These are phyloP conservation scores for Erebia ligea DNA, from an alignment of 2,888 invertebrate genomes.

Conservation along the genomic window DNA sequence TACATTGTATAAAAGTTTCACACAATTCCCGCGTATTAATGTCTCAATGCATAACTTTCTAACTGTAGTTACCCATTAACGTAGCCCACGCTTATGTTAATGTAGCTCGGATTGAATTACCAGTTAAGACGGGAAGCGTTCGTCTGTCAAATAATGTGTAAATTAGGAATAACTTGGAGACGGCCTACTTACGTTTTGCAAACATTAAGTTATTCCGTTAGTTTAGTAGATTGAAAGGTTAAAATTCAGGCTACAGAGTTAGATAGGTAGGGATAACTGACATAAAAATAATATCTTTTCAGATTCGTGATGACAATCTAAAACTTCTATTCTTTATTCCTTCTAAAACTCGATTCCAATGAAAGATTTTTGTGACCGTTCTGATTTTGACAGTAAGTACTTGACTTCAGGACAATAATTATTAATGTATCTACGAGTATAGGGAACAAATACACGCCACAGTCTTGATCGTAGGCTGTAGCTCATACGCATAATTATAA, in stretches of 20 bases:
- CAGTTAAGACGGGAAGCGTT: constrained; percentile 31
- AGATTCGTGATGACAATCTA: too few species aligned
- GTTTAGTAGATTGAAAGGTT: background rate
- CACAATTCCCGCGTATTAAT: background rate
- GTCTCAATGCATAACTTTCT: constrained; percentile 16
- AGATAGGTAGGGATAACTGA: too few species aligned
- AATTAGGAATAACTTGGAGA: constrained; percentile 31
- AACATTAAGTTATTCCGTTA: constrained; percentile 15
- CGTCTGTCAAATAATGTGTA: constrained; percentile 31
- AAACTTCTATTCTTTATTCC: too few species aligned
- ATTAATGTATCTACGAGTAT: too few species aligned
- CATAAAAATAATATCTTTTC: too few species aligned
- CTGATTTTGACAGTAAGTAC: too few species aligned
- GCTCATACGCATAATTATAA: too few species aligned
- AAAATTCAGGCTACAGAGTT: background rate
- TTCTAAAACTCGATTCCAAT: too few species aligned
- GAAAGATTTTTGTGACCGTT: too few species aligned
- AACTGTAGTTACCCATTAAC: constrained; percentile 3
- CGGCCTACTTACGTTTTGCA: constrained; percentile 22
- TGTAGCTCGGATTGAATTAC: constrained; percentile 36
- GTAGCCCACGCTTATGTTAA: constrained; percentile 37
- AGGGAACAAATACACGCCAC: too few species aligned
- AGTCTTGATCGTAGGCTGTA: too few species aligned
- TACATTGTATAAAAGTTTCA: background rate
- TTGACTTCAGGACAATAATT: too few species aligned